Evolutionary conservation across 2,797 vertebrate genomes (phyloP), one percentile per base, ranked within the genome.

Genomic region (Threskiornis aethiopicus): DNA sequence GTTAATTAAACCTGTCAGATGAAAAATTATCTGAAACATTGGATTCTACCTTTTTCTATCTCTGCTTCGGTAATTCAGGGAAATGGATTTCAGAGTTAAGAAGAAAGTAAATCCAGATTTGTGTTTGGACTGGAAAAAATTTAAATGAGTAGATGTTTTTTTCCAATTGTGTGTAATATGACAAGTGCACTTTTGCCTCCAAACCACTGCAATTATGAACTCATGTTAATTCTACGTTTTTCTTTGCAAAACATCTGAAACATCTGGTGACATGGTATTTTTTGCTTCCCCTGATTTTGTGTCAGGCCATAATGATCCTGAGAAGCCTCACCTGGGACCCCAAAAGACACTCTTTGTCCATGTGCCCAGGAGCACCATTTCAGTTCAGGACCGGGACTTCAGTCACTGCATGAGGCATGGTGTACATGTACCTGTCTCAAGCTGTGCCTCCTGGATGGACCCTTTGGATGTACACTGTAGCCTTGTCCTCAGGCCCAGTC

Each of bases 1-100:
- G 77, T 75, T 98, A 97, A 97, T 97, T 97, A 97, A 97, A 96
- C 35, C 44, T 97, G 71, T 95, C 84, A 94, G 62, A 89, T 94
- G 81, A 95, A 94, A 93, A 91, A 81, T 42, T 66, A 58, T 78
- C 42, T 94, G 54, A 85, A 67, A 71, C 26, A 69, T 70, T 95
- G 51, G 51, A 59, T 96, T 85, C 83, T 94, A 28, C 86, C 9
- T 82, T 64, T 77, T 75, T 92, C 35, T 82, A 5, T 67, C 59
- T 92, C 13, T n/a, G 52, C 6, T 94, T 87, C 84, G n/a, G 65
- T 87, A 91, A 90, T 62, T 89, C 28, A 82, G 13, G 26, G 44
- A 90, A 89, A 69, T 29, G 3, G 3, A 64, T 78, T 90, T 71
- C 13, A 61, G 52, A 67, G 6, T 73, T 85, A 90, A 89, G 59